Percentiles rank a stretch among this genome's conserved stretches.
Evolutionary conservation across 2,113 vertebrate species (phyloP).

Genomic region (Burhinus oedicnemus): DNA sequence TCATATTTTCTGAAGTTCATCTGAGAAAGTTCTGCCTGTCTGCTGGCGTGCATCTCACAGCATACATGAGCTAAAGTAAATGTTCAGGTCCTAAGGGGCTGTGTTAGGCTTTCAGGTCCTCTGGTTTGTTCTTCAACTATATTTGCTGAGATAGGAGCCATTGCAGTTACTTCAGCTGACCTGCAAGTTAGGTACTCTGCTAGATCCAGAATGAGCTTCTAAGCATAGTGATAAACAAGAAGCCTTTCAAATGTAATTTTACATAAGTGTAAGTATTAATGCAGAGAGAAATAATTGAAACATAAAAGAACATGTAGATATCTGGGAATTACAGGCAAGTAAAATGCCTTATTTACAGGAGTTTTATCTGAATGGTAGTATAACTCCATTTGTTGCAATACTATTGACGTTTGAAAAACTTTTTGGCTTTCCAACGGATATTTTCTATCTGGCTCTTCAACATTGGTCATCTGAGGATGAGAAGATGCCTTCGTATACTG

Average conservation of each 20-base stretch:
- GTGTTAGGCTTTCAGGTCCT: background rate
- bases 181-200: background rate
- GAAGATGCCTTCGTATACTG: background rate
- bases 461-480: background rate
- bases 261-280: background rate
- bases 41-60: accelerated
- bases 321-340: background rate
- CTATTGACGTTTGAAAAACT: background rate
- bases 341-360: background rate
- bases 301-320: background rate
- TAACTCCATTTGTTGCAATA: background rate
- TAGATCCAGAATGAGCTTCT: background rate
- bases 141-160: background rate
- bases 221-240: background rate
- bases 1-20: background rate
- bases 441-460: background rate
- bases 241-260: background rate
- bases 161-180: background rate
- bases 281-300: background rate
- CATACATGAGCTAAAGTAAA: background rate
- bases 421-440: background rate
- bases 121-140: background rate
- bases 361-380: background rate
- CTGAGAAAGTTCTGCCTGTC: background rate
- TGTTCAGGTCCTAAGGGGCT: background rate